A percentile compares a stretch with the other conserved stretches of the same genome.
Conservation (phyloP, 2,888 invertebrate genomes). For the Drosophila trichaetosa region DNA sequence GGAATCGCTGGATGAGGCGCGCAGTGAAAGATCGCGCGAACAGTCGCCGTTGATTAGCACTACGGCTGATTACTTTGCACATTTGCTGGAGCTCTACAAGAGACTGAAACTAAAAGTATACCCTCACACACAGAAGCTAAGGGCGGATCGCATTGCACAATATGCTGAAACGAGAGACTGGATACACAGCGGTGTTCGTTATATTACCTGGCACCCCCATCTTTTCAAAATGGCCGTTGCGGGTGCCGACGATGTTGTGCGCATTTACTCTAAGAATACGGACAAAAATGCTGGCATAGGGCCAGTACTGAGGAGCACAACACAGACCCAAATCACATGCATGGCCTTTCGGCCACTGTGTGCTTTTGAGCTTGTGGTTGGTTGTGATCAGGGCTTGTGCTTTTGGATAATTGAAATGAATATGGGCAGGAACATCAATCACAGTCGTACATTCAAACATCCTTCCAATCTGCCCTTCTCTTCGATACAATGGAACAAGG, state of each 20-base stretch:
- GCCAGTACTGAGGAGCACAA: conserved; percentile 65
- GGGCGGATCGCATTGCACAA: conserved; percentile 84
- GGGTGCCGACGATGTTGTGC: conserved; percentile 93
- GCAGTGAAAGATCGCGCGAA: conserved; percentile 83
- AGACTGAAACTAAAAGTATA: conserved; percentile 87
- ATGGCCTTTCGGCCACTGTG: conserved; percentile 94
- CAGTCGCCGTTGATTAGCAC: conserved; percentile 86
- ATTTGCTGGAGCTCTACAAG: conserved; percentile 86
- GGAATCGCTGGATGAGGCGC: conserved; percentile 89
- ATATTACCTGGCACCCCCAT: conserved; percentile 95
- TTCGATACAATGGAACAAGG: conserved; percentile 93
- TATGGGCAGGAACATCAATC: conserved; percentile 92
- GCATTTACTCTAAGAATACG: conserved; percentile 86
- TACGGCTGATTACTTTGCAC: conserved; percentile 86
- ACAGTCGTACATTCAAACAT: conserved; percentile 90
- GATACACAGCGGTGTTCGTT: conserved; percentile 89
- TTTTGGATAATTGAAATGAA: conserved; percentile 95
- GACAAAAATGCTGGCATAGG: conserved; percentile 42
- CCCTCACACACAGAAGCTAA: conserved; percentile 86
- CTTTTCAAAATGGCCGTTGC: conserved; percentile 94
- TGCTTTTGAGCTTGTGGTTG: conserved; percentile 93
- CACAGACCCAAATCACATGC: conserved; percentile 90
- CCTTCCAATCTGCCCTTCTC: conserved; percentile 92
- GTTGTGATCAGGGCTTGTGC: conserved; percentile 93
- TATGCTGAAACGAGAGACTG: conserved; percentile 87